Conservation (phyloP, 37 sponge, comb jelly and placozoan species). For the Eunapius fragilis region DNA sequence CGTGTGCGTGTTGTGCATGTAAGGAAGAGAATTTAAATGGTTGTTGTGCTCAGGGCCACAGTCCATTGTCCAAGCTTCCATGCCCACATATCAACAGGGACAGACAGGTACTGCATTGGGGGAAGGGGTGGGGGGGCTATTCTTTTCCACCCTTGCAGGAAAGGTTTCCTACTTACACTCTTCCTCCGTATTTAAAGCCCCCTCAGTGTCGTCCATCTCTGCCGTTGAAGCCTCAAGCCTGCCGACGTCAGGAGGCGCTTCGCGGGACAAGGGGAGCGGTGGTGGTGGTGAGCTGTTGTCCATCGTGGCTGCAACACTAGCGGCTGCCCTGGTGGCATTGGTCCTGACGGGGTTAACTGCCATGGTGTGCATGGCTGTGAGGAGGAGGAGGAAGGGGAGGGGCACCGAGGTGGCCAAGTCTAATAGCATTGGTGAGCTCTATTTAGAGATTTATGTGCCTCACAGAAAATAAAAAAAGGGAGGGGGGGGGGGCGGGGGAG, state of each 20-base stretch:
- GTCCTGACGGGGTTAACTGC: neutral
- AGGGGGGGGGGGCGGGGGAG: no score
- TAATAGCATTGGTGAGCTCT: neutral
- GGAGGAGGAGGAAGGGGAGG: neutral
- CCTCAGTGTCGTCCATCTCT: neutral
- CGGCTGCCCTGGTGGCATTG: neutral
- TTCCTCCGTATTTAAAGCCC: neutral
- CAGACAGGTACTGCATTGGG: no score
- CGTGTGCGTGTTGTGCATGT: no score
- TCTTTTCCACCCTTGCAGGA: no score
- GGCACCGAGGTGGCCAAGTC: neutral
- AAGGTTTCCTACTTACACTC: no score
- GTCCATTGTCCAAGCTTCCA: no score
- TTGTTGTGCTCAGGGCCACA: no score
- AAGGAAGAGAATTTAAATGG: no score
- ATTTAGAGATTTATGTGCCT: no score
- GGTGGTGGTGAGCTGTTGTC: neutral
- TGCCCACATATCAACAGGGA: no score
- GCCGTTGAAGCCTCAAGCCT: neutral
- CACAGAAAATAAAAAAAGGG: no score
- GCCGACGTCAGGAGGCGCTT: neutral
- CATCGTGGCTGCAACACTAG: neutral
- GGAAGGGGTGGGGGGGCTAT: no score
- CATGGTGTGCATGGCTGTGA: neutral
- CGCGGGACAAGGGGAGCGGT: neutral